Conservation (phyloP, 1,140 invertebrate genomes). For the Lutraria rhynchaena region DNA sequence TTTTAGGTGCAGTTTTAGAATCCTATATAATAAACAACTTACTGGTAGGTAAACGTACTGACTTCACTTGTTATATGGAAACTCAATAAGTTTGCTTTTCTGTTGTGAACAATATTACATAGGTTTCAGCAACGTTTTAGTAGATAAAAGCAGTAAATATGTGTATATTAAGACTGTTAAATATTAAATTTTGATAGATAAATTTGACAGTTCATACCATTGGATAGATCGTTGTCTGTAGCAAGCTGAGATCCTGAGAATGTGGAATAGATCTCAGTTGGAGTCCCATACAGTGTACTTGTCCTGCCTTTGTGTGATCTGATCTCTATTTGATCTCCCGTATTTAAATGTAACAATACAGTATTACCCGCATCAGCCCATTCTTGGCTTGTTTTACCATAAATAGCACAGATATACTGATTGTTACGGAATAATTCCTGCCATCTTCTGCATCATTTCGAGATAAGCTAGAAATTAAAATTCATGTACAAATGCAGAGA, state of each 20-base stretch:
- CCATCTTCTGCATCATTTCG: conserved; percentile 1
- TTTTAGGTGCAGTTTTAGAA: too few relatives aligned
- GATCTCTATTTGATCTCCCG: conserved; percentile 1
- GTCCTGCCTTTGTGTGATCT: background rate
- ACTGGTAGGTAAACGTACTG: too few relatives aligned
- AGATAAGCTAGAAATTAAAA: background rate
- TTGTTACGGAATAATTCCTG: conserved; percentile 24
- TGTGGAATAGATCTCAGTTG: conserved; percentile 27
- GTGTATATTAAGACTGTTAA: too few relatives aligned
- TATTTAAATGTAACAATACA: conserved; percentile 24
- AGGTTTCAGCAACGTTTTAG: too few relatives aligned
- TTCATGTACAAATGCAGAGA: background rate
- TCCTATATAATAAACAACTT: too few relatives aligned
- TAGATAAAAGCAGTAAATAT: too few relatives aligned
- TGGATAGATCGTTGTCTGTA: background rate
- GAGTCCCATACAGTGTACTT: conserved; percentile 13
- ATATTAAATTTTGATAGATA: too few relatives aligned
- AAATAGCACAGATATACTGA: conserved; percentile 39
- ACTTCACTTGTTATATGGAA: too few relatives aligned
- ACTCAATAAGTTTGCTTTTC: too few relatives aligned
- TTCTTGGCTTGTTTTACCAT: conserved; percentile 20
- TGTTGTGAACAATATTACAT: too few relatives aligned
- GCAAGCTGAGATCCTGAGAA: conserved; percentile 36
- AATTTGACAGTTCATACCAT: too few relatives aligned
- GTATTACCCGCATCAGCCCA: conserved; percentile 44